These are phyloP conservation scores for Drosophila kanapiae DNA, from an alignment of 1,140 invertebrate genomes.

Conservation along the genomic window DNA sequence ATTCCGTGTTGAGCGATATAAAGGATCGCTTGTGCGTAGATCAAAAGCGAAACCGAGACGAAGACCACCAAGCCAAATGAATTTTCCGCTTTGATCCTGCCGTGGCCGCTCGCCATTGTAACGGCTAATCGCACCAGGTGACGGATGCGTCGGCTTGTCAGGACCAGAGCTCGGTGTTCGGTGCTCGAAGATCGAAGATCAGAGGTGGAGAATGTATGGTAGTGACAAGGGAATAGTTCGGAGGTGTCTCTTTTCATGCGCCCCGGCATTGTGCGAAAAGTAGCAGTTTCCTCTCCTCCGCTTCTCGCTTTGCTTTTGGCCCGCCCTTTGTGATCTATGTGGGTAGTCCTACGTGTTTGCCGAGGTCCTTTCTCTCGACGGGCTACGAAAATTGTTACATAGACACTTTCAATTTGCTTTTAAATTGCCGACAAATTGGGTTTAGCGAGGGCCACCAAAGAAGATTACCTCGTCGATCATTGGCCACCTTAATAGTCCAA, in stretches of 20 bases:
- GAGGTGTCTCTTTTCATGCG: slow-evolving; percentile 79
- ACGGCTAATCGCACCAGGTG: slow-evolving; percentile 77
- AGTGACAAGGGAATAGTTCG: slow-evolving; percentile 79
- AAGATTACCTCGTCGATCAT: not conserved
- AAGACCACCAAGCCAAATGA: slow-evolving; percentile 84
- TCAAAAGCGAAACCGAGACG: slow-evolving; percentile 70
- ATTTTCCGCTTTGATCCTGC: slow-evolving; percentile 84
- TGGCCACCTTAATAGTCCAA: not conserved
- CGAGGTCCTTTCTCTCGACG: slow-evolving; percentile 48
- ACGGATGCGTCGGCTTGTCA: slow-evolving; percentile 73
- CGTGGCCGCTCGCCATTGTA: slow-evolving; percentile 73
- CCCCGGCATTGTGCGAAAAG: slow-evolving; percentile 73
- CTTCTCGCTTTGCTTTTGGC: slow-evolving; percentile 9
- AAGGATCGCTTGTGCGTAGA: slow-evolving; percentile 62
- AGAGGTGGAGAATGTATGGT: slow-evolving; percentile 17
- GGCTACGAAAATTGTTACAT: slow-evolving; percentile 49
- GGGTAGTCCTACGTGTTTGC: slow-evolving; percentile 56
- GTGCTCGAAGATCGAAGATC: slow-evolving; percentile 12
- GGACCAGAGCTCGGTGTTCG: slow-evolving; percentile 19
- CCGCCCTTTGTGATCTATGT: slow-evolving; percentile 58
- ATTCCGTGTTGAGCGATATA: slow-evolving; percentile 46
- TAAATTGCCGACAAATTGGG: slow-evolving; percentile 70
- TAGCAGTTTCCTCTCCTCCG: slow-evolving; percentile 66
- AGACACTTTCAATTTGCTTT: slow-evolving; percentile 58
- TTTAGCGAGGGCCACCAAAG: slow-evolving; percentile 56